Evolutionary conservation across 2,888 invertebrate genomes (phyloP), one percentile per base, ranked within the genome.

Genomic region (Archaeoteleia sp.): DNA sequence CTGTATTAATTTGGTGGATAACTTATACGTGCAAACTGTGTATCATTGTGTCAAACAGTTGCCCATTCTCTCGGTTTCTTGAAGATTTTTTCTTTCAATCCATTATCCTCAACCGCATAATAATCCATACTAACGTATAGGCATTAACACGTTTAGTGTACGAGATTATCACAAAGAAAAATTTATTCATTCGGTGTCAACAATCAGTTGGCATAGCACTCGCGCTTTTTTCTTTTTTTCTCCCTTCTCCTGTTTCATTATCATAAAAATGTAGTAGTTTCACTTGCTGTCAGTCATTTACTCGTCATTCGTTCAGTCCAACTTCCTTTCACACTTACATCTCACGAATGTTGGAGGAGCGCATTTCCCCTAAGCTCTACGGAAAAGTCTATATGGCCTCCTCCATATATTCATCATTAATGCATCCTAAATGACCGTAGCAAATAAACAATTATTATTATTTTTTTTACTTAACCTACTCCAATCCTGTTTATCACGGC

Each of bases 81-180:
- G 68, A 66, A 69, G 62, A 20, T 48, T 39, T 39, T 58, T 72
- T 68, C 57, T 58, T 68, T 71, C 73, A 73, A 73, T 74, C 68
- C 72, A 75, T 74, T 75, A 72, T 73, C 73, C 74, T 74, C 71
- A 77, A 78, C 74, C 76, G 73, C 77, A 76, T 74, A 75, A 76
- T 69, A 74, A 80, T 76, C 76, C 75, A 70, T 70, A 71, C 69
- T 67, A 71, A 69, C 67, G 66, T 69, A 77, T 80, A 81, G 77
- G 78, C 80, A 78, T 80, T 80, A 81, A 78, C 78, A 74, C 78
- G 77, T 78, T 80, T 81, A 81, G 80, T 80, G 78, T 82, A 81
- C 80, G 81, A 81, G 81, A 82, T 83, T 82, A 83, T 83, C 82
- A 82, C 82, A 82, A 82, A 78, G 78, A 78, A 78, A 77, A 80